A percentile compares a stretch with the other conserved stretches of the same genome.
Conservation (phyloP, 2,888 invertebrate genomes). For the Onchidella celtica region DNA sequence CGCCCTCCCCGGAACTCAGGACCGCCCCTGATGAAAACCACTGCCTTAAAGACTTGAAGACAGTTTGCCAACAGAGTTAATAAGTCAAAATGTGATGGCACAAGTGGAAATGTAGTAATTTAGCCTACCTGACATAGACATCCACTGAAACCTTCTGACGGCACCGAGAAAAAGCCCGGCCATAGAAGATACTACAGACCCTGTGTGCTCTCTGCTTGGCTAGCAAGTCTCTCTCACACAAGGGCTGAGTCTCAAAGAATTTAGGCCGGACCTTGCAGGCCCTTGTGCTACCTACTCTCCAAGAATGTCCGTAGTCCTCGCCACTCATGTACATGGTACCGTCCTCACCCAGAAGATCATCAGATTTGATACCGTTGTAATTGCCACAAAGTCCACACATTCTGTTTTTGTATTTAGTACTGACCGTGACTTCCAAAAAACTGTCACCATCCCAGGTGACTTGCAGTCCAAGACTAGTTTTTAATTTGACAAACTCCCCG, state of each 20-base stretch:
- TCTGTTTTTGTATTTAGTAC: constrained; percentile 86
- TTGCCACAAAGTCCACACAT: constrained; percentile 97
- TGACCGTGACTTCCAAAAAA: constrained; percentile 91
- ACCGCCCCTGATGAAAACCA: too few relatives aligned
- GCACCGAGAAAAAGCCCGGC: constrained; percentile 87
- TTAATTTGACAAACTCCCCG: constrained; percentile 79
- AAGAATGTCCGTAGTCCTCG: constrained; percentile 87
- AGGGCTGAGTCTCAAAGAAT: constrained; percentile 57
- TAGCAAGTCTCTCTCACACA: constrained; percentile 61
- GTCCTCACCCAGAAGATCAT: constrained; percentile 85
- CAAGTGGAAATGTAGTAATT: too few relatives aligned
- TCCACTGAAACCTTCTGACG: constrained; percentile 89
- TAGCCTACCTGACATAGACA: constrained; percentile 87
- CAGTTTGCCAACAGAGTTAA: too few relatives aligned
- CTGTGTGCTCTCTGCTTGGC: constrained; percentile 65
- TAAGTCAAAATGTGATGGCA: too few relatives aligned
- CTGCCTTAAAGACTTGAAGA: too few relatives aligned
- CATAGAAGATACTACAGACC: constrained; percentile 83
- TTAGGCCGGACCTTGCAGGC: constrained; percentile 69
- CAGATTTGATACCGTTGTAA: constrained; percentile 92
- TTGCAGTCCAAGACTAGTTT: constrained; percentile 85
- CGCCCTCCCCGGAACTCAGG: too few relatives aligned
- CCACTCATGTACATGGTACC: constrained; percentile 84
- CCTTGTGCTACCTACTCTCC: constrained; percentile 90
- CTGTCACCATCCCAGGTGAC: constrained; percentile 96